These are phyloP conservation scores for Bolinopsis microptera DNA, from an alignment of 37 sponge, comb jelly and placozoan genomes.

Conservation along the genomic window DNA sequence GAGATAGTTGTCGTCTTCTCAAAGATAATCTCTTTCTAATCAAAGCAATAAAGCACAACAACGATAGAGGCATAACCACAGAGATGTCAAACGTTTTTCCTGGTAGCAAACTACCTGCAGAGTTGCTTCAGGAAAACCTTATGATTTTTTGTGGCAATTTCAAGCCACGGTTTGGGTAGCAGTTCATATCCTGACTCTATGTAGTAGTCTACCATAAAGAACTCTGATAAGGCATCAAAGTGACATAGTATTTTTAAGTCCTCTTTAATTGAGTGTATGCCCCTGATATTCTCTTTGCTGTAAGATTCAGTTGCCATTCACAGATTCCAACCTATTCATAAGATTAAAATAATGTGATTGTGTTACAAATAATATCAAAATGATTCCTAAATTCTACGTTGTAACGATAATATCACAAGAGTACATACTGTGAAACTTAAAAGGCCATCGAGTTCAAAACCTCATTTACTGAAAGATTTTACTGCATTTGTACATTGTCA, in stretches of 20 bases:
- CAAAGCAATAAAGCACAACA: conserved; percentile 18
- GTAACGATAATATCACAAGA: too few species aligned
- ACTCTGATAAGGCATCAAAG: conserved; percentile 6
- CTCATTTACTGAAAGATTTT: too few species aligned
- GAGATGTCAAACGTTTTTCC: too few species aligned
- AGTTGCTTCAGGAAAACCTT: not conserved
- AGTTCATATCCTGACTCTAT: not conserved
- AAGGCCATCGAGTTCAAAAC: too few species aligned
- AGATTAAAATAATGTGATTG: too few species aligned
- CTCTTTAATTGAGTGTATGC: not conserved
- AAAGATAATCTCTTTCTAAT: not conserved
- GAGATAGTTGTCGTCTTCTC: not conserved
- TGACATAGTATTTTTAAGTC: not conserved
- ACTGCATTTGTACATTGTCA: too few species aligned
- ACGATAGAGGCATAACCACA: conserved; percentile 6
- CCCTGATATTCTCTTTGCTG: not conserved
- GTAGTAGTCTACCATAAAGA: conserved; percentile 43
- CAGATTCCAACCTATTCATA: too few species aligned
- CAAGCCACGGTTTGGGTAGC: conserved; percentile 15
- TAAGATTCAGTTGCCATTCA: not conserved
- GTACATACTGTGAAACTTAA: too few species aligned
- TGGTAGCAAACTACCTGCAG: not conserved
- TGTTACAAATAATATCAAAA: too few species aligned
- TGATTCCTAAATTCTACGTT: too few species aligned
- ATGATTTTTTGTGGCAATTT: not conserved